Conservation (phyloP, 1,140 invertebrate species). For the Rhopalosiphum padi region DNA sequence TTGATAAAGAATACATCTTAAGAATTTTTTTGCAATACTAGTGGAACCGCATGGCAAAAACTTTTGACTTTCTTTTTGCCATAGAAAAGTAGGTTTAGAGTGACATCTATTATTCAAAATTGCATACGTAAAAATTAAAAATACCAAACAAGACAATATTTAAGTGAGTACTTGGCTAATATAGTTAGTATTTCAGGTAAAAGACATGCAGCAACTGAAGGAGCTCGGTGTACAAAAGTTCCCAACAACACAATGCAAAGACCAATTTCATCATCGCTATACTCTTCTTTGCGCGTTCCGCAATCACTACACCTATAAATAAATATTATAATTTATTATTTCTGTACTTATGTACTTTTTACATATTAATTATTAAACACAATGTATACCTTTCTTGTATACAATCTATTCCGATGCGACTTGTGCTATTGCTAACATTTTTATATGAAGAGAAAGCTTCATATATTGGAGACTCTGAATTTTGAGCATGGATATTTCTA, state of each 20-base stretch:
- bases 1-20: constrained; percentile 95
- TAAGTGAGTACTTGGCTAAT: constrained; percentile 77
- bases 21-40: constrained; percentile 95
- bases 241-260: constrained; percentile 92
- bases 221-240: constrained; percentile 96
- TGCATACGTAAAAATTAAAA: background rate
- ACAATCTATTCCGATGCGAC: constrained; percentile 56
- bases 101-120: constrained; percentile 70
- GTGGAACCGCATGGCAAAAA: constrained; percentile 87
- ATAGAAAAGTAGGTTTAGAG: constrained; percentile 80
- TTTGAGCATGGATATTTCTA: constrained; percentile 15
- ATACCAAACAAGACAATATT: background rate
- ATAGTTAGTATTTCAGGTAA: constrained; percentile 87
- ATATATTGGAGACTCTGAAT: constrained; percentile 9
- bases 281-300: constrained; percentile 86
- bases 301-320: constrained; percentile 76
- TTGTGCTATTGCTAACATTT: constrained; percentile 31
- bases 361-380: background rate
- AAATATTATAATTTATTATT: background rate
- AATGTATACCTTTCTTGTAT: constrained; percentile 52
- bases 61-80: constrained; percentile 88
- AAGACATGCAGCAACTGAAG: constrained; percentile 88
- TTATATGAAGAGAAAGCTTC: constrained; percentile 43
- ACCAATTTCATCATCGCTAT: constrained; percentile 96
- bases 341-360: background rate